These are phyloP conservation scores for Papilio polytes DNA, from an alignment of 1,140 invertebrate genomes.

Conservation along the genomic window DNA sequence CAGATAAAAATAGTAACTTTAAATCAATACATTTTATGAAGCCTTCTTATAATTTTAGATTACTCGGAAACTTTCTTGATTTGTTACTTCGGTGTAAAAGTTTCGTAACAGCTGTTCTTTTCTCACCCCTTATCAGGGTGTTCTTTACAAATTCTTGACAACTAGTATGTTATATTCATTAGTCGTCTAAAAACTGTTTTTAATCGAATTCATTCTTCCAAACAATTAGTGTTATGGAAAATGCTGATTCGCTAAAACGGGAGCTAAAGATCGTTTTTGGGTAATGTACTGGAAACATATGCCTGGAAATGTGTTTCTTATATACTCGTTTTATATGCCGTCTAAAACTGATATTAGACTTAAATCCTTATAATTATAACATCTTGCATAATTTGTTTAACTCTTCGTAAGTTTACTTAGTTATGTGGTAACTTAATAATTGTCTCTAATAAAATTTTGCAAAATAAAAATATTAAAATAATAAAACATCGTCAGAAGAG, in stretches of 20 bases:
- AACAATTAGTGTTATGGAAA: background rate
- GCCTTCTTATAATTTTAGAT: background rate
- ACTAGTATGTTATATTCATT: background rate
- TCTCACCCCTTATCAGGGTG: background rate
- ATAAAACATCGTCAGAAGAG: background rate
- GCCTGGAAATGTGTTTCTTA: background rate
- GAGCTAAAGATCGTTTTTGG: background rate
- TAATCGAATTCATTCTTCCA: background rate
- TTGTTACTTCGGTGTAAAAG: background rate
- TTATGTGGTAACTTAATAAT: background rate
- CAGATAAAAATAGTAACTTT: background rate
- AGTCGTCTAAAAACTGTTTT: background rate
- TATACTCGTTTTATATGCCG: background rate
- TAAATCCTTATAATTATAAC: too few relatives aligned
- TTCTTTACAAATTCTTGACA: background rate
- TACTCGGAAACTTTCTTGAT: background rate
- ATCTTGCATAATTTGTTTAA: background rate
- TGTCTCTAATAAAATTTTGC: background rate
- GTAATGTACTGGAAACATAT: slow-evolving; percentile 18
- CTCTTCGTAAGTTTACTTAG: too few relatives aligned
- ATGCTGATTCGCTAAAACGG: background rate
- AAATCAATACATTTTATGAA: background rate
- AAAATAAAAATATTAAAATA: background rate
- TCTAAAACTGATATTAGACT: too few relatives aligned
- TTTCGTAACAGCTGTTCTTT: background rate